Evolutionary conservation across 2,888 invertebrate species (phyloP).

Genomic region (Athalia cordata): DNA sequence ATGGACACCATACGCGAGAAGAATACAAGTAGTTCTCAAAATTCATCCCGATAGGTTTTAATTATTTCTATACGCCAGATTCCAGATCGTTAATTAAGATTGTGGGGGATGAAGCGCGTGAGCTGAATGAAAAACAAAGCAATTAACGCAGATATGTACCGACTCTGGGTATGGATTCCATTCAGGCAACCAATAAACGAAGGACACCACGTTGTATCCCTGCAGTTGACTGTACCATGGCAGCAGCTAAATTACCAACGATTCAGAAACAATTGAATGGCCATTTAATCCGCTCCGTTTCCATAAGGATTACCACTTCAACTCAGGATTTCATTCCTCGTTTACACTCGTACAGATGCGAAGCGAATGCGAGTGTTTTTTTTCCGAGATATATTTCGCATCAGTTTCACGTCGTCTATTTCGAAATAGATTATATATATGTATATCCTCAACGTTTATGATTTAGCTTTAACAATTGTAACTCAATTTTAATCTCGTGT

Average conservation of each 20-base stretch:
- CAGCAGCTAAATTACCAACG: conserved; percentile 1
- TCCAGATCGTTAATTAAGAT: conserved; percentile 44
- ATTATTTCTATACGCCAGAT: conserved; percentile 43
- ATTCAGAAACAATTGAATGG: conserved; percentile 10
- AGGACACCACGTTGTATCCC: not conserved
- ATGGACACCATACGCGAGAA: conserved; percentile 36
- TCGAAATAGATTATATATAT: no score
- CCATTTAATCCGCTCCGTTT: conserved; percentile 15
- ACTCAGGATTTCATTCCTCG: not conserved
- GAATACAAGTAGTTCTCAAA: conserved; percentile 42
- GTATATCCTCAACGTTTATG: no score
- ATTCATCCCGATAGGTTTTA: conserved; percentile 42
- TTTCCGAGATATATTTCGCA: not conserved
- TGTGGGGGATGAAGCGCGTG: conserved; percentile 42
- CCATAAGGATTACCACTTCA: conserved; percentile 18
- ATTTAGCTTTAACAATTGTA: no score
- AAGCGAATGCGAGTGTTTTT: not conserved
- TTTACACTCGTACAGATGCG: not conserved
- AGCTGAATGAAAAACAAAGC: conserved; percentile 36
- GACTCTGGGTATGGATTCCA: conserved; percentile 16
- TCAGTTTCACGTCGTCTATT: conserved; percentile 11
- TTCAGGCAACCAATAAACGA: conserved; percentile 19
- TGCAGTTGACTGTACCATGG: not conserved
- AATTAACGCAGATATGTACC: conserved; percentile 34
- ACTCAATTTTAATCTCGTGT: no score